Percentiles rank a stretch among this genome's conserved stretches.
phyloP scores from a whole-genome alignment of 2,888 invertebrate genomes.

The Portevinia maculata region DNA sequence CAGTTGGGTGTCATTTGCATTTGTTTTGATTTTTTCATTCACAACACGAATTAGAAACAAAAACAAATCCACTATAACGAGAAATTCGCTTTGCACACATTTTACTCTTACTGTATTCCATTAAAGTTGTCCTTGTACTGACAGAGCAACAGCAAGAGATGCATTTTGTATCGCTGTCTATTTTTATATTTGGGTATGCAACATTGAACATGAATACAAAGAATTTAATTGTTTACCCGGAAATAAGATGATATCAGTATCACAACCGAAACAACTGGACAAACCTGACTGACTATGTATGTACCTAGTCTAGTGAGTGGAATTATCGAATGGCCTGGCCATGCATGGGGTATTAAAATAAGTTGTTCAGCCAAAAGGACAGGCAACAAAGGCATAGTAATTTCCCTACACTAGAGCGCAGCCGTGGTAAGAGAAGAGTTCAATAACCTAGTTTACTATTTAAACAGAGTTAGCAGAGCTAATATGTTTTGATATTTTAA shows the following conservation, averaged over 20 bases:
- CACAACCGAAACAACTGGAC: neutral
- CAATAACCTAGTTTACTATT: too few relatives aligned
- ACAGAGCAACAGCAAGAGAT: too few relatives aligned
- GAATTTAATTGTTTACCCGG: neutral
- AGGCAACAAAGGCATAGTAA: too few relatives aligned
- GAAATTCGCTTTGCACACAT: slow-evolving; percentile 2
- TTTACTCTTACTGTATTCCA: neutral
- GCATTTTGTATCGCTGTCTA: neutral
- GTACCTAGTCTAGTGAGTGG: neutral
- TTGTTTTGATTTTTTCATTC: slow-evolving; percentile 29
- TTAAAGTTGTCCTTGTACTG: too few relatives aligned
- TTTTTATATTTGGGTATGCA: too few relatives aligned
- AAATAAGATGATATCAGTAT: neutral
- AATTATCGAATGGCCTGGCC: neutral
- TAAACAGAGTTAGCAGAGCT: too few relatives aligned
- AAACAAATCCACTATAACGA: slow-evolving; percentile 4
- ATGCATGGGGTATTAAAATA: too few relatives aligned
- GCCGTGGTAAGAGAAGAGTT: neutral
- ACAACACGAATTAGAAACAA: slow-evolving; percentile 23
- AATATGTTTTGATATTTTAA: too few relatives aligned
- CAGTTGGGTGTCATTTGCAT: slow-evolving; percentile 12
- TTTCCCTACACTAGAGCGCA: too few relatives aligned
- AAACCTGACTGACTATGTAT: slow-evolving; percentile 8
- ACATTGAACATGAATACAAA: too few relatives aligned
- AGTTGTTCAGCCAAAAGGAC: too few relatives aligned